Evolutionary conservation across 2,888 invertebrate genomes (phyloP), one percentile per base, ranked within the genome.

Genomic region (Blastobasis lacticolella): DNA sequence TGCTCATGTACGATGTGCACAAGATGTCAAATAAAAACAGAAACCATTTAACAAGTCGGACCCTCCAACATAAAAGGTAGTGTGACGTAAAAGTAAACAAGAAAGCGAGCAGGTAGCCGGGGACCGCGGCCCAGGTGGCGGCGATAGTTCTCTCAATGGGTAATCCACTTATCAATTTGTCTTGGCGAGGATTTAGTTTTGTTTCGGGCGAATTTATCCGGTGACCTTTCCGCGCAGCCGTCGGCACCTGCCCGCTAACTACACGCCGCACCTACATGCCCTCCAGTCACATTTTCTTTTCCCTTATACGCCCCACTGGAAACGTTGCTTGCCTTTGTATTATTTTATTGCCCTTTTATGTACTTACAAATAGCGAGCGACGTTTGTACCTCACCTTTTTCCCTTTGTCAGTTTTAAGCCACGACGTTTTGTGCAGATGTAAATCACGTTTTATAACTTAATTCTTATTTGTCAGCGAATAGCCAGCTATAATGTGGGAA

Each of bases 221-320:
- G 67, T 63, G 66, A 63, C 75, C 69, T 72, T 76, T 74, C 71
- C 66, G 63, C 59, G 54, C 61, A 59, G 58, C 57, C 54, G 55
- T 63, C 65, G 62, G 63, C 61, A 66, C 61, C 58, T 58, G 51
- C 10, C 50, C 10, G 40, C 5, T 8, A 41, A 3, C 41, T 36
- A 41, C 23, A 41, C 49, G 48, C 54, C 52, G 54, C 55, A 60
- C 57, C 62, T 53, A 56, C 53, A 49, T 74, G 74, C 73, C 78
- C 72, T 73, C 69, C 65, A 71, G 75, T 73, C 67, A 74, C 75
- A 72, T 73, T 73, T 78, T 66, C 73, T 66, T 69, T 69, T 70
- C 66, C 37, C 49, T 36, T 64, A 23, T 64, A 60, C 67, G 59
- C 67, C 64, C 49, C 23, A 57, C 64, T 62, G 65, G 23, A 60